These are phyloP conservation scores for Microctonus aethiopoides DNA, from an alignment of 2,888 invertebrate species.

Conservation along the genomic window DNA sequence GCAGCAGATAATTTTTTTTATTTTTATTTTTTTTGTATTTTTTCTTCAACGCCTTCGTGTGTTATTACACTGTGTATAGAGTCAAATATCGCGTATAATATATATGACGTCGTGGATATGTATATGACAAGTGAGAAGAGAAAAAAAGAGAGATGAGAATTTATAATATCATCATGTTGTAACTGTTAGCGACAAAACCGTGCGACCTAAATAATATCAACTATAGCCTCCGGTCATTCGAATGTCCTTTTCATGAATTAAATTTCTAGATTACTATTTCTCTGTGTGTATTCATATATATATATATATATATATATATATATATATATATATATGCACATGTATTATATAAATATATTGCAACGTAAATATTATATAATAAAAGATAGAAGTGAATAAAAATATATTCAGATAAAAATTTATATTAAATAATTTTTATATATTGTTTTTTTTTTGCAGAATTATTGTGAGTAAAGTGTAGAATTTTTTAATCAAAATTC, in stretches of 20 bases:
- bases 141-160: background rate
- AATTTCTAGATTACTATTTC: too few species aligned
- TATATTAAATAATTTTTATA: background rate
- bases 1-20: slow-evolving; percentile 15
- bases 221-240: slow-evolving; percentile 40
- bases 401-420: background rate
- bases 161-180: slow-evolving; percentile 18
- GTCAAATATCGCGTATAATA: too few species aligned
- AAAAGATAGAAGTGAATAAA: too few species aligned
- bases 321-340: too few species aligned
- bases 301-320: too few species aligned
- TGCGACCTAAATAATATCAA: slow-evolving; percentile 44
- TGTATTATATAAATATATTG: background rate
- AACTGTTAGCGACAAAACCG: slow-evolving; percentile 28
- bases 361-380: background rate
- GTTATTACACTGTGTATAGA: background rate
- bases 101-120: too few species aligned
- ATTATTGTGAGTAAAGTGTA: background rate
- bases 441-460: background rate
- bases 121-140: background rate
- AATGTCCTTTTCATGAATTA: slow-evolving; percentile 55
- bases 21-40: background rate
- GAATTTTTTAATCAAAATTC: background rate
- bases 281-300: slow-evolving; percentile 54
- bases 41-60: background rate